A percentile compares a stretch with the other conserved stretches of the same genome.
phyloP scores from a whole-genome alignment of 2,888 invertebrate species.

The Norana najaformis region DNA sequence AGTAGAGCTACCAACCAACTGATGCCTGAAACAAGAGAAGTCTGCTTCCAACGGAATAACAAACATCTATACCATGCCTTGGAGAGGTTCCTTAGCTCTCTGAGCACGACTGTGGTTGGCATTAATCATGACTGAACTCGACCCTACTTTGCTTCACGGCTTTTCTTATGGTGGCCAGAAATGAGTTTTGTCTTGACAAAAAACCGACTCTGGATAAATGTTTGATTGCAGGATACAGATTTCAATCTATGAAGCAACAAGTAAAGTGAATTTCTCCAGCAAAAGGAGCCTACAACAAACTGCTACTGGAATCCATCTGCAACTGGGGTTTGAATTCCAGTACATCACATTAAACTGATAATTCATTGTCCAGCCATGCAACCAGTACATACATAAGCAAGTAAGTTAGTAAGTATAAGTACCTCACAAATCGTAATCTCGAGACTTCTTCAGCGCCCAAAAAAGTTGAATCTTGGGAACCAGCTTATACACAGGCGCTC shows the following conservation, averaged over 20 bases:
- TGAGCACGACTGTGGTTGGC: neutral
- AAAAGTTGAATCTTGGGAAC: neutral
- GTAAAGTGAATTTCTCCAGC: neutral
- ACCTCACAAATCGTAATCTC: neutral
- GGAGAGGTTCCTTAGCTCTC: neutral
- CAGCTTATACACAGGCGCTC: neutral
- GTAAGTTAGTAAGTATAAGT: neutral
- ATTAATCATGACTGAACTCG: neutral
- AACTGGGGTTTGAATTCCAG: neutral
- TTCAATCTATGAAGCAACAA: neutral
- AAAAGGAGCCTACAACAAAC: neutral
- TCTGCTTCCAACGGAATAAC: neutral
- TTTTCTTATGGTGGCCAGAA: neutral
- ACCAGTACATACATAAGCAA: neutral
- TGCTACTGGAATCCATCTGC: neutral
- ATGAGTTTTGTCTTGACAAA: neutral
- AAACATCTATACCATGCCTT: neutral
- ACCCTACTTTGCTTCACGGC: neutral
- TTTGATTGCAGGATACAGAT: neutral
- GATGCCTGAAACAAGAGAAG: neutral
- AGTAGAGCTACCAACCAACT: neutral
- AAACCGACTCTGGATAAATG: neutral
- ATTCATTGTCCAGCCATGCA: neutral
- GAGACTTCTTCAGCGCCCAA: neutral
- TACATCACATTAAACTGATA: neutral